Evolutionary conservation across 2,113 vertebrate species (phyloP), one percentile per base, ranked within the genome.

Genomic region (Atrichornis clamosus): DNA sequence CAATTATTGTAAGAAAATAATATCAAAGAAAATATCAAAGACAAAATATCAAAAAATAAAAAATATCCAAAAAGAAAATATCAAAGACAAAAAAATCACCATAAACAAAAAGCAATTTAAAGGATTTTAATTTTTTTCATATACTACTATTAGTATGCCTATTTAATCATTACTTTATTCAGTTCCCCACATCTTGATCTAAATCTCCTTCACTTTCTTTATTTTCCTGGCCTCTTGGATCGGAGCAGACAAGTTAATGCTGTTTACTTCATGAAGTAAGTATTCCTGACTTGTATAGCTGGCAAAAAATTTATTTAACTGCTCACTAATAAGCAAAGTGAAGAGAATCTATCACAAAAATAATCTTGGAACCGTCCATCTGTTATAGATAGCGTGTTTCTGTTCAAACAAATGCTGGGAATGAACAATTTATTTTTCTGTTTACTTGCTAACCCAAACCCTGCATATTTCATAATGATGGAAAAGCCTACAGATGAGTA

Each of bases 401-500:
- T 82, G 24, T 85, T 92, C n/a, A 90, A 95, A 68, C 62, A 78
- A 72, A 85, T 72, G 88, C 79, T 63, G 39, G 21, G 53, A 95
- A 91, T 89, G 84, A 90, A 74, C 58, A 77, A 82, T 87, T 87
- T 85, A 79, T 90, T 92, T 85, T 84, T 55, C 58, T 88, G 52
- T 86, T 94, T 82, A 88, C 75, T 78, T 72, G 13, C 49, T 63
- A 73, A 44, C 39, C 8, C 47, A 91, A 87, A 82, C 24, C 52
- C n/a, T 73, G 37, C 23, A 32, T 39, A 85, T 85, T 92, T 90
- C 74, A 64, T 79, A 84, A 52, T 60, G 49, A 84, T 28, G 26
- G 65, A 85, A 78, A 84, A 91, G 80, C 24, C 49, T 60, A 60
- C 33, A 68, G 53, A 78, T 42, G 13, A 91, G 44, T 73, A 73